Evolutionary conservation across 1,140 invertebrate genomes (phyloP).

Genomic region (Eumeta japonica): DNA sequence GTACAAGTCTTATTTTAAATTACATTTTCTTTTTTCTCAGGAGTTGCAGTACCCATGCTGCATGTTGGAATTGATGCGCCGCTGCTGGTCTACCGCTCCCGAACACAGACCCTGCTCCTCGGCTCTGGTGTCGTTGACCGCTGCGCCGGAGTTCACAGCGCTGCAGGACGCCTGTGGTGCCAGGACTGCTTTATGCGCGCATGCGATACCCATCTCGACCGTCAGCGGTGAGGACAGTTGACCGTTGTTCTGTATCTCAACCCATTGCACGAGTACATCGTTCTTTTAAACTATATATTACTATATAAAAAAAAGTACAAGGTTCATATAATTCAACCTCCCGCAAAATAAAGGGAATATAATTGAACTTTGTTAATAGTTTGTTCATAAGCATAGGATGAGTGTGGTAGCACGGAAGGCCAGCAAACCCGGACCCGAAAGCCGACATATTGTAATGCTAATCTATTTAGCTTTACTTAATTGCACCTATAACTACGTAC

Average conservation of each 20-base stretch:
- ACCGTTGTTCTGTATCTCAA: neutral
- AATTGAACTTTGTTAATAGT: neutral
- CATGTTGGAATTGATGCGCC: conserved; percentile 91
- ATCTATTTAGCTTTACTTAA: too few relatives aligned
- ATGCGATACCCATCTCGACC: conserved; percentile 3
- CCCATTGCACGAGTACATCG: neutral
- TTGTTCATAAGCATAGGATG: too few relatives aligned
- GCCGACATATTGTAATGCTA: too few relatives aligned
- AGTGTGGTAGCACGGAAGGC: too few relatives aligned
- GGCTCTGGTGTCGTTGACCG: conserved; percentile 88
- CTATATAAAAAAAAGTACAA: neutral
- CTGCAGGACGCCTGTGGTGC: conserved; percentile 26
- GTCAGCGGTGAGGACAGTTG: neutral
- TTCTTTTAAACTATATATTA: neutral
- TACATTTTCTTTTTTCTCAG: conserved; percentile 17
- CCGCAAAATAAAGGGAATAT: neutral
- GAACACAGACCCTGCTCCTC: conserved; percentile 80
- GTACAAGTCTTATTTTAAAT: neutral
- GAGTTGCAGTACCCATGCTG: conserved; percentile 85
- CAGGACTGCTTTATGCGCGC: conserved; percentile 9
- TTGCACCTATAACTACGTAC: too few relatives aligned
- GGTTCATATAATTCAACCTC: neutral
- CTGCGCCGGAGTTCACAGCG: conserved; percentile 85
- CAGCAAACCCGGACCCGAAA: too few relatives aligned
- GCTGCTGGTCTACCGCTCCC: conserved; percentile 74